A percentile compares a stretch with the other conserved stretches of the same genome.
These are phyloP conservation scores for Hippocampus kuda DNA, from an alignment of 2,797 vertebrate species.

Conservation along the genomic window DNA sequence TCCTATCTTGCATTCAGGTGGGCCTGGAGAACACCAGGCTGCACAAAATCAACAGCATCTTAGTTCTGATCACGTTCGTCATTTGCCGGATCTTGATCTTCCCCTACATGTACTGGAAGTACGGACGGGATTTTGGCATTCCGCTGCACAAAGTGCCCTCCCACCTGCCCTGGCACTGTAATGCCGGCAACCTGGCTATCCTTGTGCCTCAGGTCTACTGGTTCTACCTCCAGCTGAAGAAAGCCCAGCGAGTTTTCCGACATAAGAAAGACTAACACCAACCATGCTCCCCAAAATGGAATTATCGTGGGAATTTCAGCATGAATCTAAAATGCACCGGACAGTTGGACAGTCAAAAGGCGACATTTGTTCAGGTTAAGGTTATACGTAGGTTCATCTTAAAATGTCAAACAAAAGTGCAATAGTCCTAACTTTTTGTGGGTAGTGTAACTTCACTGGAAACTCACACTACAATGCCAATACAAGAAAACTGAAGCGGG, in stretches of 20 bases:
- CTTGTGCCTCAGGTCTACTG: conserved; percentile 78
- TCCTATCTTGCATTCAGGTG: conserved; percentile 25
- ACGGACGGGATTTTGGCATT: conserved; percentile 64
- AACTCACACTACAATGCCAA: too few relatives aligned
- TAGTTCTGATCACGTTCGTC: conserved; percentile 73
- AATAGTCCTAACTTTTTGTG: too few relatives aligned
- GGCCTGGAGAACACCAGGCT: conserved; percentile 64
- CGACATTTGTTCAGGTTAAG: too few relatives aligned
- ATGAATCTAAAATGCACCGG: too few relatives aligned
- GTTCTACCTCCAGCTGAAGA: conserved; percentile 74
- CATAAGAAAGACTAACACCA: conserved; percentile 19
- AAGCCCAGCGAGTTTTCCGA: conserved; percentile 67
- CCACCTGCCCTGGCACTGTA: conserved; percentile 67
- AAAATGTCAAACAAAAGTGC: too few relatives aligned
- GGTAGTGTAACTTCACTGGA: too few relatives aligned
- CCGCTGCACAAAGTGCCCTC: conserved; percentile 66
- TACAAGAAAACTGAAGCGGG: too few relatives aligned
- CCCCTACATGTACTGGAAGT: conserved; percentile 81
- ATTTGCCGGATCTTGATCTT: conserved; percentile 74
- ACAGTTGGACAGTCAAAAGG: too few relatives aligned
- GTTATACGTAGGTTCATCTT: too few relatives aligned
- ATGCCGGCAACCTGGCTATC: conserved; percentile 69
- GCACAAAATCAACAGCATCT: conserved; percentile 69
- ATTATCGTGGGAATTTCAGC: too few relatives aligned
- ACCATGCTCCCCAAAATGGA: too few relatives aligned